A percentile compares a stretch with the other conserved stretches of the same genome.
phyloP scores from a whole-genome alignment of 2,888 invertebrate genomes.

The Xylocampa areola region DNA sequence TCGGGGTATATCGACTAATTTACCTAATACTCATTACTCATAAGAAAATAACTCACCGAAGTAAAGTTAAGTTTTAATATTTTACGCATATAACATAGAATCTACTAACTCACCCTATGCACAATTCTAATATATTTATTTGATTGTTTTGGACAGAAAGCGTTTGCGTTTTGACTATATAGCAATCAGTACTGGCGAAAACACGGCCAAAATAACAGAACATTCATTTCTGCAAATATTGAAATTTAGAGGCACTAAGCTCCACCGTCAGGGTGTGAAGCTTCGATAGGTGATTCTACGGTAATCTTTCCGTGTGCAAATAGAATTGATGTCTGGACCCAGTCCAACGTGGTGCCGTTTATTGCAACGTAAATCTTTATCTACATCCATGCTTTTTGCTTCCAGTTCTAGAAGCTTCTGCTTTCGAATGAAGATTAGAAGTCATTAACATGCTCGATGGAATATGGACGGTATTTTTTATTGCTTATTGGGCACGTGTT shows the following conservation, averaged over 20 bases:
- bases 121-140: too few relatives aligned
- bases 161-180: too few relatives aligned
- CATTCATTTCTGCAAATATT: slow-evolving; percentile 3
- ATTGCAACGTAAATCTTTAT: slow-evolving; percentile 79
- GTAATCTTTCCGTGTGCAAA: slow-evolving; percentile 68
- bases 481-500: neutral
- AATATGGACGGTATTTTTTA: slow-evolving; percentile 15
- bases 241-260: neutral
- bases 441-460: slow-evolving; percentile 31
- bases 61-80: too few relatives aligned
- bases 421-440: slow-evolving; percentile 32
- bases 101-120: too few relatives aligned
- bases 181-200: neutral
- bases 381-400: slow-evolving; percentile 37
- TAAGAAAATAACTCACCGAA: too few relatives aligned
- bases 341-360: slow-evolving; percentile 71
- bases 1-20: too few relatives aligned
- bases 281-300: slow-evolving; percentile 5
- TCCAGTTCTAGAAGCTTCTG: slow-evolving; percentile 14
- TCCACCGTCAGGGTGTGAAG: neutral
- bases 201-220: neutral
- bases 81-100: too few relatives aligned
- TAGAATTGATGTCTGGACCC: slow-evolving; percentile 75
- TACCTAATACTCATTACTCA: too few relatives aligned
- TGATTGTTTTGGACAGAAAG: too few relatives aligned